Evolutionary conservation across 1,140 invertebrate species (phyloP).

Genomic region (Drosophila virilis): DNA sequence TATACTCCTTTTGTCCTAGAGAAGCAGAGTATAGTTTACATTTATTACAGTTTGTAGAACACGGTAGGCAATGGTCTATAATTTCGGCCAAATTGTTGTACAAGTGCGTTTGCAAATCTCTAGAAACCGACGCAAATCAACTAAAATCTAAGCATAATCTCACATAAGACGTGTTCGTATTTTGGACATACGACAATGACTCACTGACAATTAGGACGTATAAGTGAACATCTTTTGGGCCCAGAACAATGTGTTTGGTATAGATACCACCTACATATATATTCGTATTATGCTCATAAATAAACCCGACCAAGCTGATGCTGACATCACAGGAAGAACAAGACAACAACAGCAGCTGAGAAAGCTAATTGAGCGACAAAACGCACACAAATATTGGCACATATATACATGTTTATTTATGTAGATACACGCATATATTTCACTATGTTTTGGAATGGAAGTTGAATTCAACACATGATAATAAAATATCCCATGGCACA

Average conservation of each 20-base stretch:
- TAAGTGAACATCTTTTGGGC: slow-evolving; percentile 8
- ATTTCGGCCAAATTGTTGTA: slow-evolving; percentile 1
- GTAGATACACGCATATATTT: slow-evolving; percentile 18
- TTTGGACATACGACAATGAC: slow-evolving; percentile 19
- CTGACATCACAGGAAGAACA: slow-evolving; percentile 41
- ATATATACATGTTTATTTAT: neutral
- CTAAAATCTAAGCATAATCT: slow-evolving; percentile 14
- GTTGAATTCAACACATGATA: slow-evolving; percentile 33
- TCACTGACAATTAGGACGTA: slow-evolving; percentile 17
- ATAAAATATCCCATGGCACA: slow-evolving; percentile 25
- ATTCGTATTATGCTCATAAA: slow-evolving; percentile 25
- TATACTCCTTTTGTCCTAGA: neutral
- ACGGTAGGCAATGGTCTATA: neutral
- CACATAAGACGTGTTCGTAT: neutral
- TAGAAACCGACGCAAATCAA: slow-evolving; percentile 2
- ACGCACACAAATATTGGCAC: slow-evolving; percentile 19
- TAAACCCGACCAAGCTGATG: slow-evolving; percentile 37
- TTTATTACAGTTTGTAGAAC: neutral
- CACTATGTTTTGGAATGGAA: slow-evolving; percentile 14
- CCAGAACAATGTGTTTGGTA: slow-evolving; percentile 1
- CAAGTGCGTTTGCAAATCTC: slow-evolving; percentile 9
- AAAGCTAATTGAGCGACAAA: slow-evolving; percentile 43
- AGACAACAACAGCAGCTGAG: slow-evolving; percentile 24
- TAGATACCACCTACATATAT: neutral
- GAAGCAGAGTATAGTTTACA: neutral